Evolutionary conservation across 2,113 vertebrate species (phyloP).

Genomic region (Cariama cristata): DNA sequence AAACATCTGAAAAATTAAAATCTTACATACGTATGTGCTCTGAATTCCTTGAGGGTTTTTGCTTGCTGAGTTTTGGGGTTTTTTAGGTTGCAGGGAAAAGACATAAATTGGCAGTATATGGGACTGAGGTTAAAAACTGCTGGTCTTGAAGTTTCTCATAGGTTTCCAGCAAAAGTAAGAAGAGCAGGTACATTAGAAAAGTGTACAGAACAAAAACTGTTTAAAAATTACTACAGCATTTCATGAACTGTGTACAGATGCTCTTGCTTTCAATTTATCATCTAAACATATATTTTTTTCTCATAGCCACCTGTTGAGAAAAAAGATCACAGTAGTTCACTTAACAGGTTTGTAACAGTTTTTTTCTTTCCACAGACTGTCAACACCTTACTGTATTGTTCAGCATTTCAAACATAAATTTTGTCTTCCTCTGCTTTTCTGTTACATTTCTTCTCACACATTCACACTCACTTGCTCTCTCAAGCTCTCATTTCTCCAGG

Average conservation of each 20-base stretch:
- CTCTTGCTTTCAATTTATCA: constrained; percentile 32
- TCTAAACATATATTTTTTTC: neutral
- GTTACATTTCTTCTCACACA: constrained; percentile 7
- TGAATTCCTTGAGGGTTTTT: neutral
- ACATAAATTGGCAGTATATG: neutral
- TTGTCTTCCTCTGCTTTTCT: constrained; percentile 3
- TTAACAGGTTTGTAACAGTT: constrained; percentile 1
- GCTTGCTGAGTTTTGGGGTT: neutral
- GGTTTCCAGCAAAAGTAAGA: neutral
- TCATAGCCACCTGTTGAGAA: constrained; percentile 7
- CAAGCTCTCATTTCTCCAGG: neutral
- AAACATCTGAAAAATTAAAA: neutral
- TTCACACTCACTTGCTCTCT: neutral
- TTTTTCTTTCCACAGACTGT: neutral
- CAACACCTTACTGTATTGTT: constrained; percentile 15
- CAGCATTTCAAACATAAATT: constrained; percentile 1
- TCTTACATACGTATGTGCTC: neutral
- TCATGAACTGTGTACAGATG: neutral
- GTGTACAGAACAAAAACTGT: neutral
- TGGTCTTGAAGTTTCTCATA: neutral
- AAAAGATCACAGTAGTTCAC: constrained; percentile 22
- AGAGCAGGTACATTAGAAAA: neutral
- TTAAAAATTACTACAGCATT: neutral
- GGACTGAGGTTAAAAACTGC: neutral
- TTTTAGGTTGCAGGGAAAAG: neutral